Conservation (phyloP, 2,888 invertebrate genomes). For the Pristionchus exspectatus region DNA sequence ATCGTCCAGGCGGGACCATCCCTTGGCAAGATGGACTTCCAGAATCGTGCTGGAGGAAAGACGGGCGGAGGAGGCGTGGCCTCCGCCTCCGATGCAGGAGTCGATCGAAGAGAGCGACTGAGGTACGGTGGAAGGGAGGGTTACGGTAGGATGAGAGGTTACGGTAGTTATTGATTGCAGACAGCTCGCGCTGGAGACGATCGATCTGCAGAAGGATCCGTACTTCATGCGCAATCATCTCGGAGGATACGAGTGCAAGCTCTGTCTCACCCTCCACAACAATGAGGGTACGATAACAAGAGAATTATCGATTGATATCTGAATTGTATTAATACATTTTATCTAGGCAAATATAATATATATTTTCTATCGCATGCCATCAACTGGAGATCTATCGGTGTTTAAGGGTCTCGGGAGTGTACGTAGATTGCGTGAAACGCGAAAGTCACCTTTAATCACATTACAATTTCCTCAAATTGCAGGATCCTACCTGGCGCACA, state of each 20-base stretch:
- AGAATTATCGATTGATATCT: background rate
- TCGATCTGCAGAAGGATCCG: constrained; percentile 98
- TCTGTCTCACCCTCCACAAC: constrained; percentile 97
- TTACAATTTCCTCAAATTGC: background rate
- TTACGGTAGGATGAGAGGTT: constrained; percentile 24
- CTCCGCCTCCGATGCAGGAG: constrained; percentile 97
- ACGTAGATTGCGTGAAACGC: background rate
- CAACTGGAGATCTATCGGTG: background rate
- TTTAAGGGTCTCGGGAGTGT: background rate
- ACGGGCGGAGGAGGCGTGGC: constrained; percentile 99
- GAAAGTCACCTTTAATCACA: background rate
- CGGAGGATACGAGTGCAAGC: constrained; percentile 97
- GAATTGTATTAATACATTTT: too few relatives aligned
- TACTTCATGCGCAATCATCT: constrained; percentile 99
- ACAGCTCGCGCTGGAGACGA: constrained; percentile 96
- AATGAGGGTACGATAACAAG: constrained; percentile 84
- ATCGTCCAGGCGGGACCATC: constrained; percentile 11
- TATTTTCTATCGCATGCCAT: too few relatives aligned
- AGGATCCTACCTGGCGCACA: constrained; percentile 98
- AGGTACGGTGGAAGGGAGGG: constrained; percentile 55
- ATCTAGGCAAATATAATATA: too few relatives aligned
- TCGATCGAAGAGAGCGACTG: constrained; percentile 85
- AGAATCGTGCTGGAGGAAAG: constrained; percentile 98
- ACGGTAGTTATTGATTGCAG: constrained; percentile 83
- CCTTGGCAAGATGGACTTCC: constrained; percentile 90